These are phyloP conservation scores for Hyperoplus immaculatus DNA, from an alignment of 2,797 vertebrate species.

Conservation along the genomic window DNA sequence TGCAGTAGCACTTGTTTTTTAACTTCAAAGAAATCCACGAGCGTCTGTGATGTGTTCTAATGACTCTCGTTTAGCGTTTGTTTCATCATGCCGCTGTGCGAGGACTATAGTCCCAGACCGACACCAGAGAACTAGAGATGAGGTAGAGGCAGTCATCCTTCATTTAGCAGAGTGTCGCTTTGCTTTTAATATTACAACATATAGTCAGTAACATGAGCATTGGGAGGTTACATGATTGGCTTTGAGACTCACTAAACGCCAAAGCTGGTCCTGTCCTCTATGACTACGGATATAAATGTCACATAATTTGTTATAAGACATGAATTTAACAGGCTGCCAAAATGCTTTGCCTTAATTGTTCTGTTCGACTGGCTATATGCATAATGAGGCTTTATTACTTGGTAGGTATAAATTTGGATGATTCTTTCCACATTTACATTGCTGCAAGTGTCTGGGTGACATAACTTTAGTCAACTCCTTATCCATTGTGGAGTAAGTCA, in stretches of 20 bases:
- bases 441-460: background rate
- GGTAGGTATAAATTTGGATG: background rate
- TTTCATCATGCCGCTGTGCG: slow-evolving; percentile 43
- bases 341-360: background rate
- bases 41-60: slow-evolving; percentile 53
- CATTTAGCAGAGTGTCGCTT: slow-evolving; percentile 42
- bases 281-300: background rate
- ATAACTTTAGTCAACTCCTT: background rate
- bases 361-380: background rate
- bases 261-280: slow-evolving; percentile 5
- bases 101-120: slow-evolving; percentile 34
- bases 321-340: background rate
- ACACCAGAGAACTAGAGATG: slow-evolving; percentile 29
- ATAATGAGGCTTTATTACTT: background rate
- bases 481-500: background rate
- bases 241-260: slow-evolving; percentile 12
- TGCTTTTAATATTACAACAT: slow-evolving; percentile 38
- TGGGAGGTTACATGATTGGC: slow-evolving; percentile 12
- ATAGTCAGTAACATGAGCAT: slow-evolving; percentile 13
- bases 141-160: slow-evolving; percentile 27
- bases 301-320: background rate
- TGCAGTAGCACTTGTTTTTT: slow-evolving; percentile 35
- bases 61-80: slow-evolving; percentile 48
- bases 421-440: background rate
- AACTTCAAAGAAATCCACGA: slow-evolving; percentile 62